Conservation (phyloP, 1,140 invertebrate genomes). For the Calephelis virginiensis region DNA sequence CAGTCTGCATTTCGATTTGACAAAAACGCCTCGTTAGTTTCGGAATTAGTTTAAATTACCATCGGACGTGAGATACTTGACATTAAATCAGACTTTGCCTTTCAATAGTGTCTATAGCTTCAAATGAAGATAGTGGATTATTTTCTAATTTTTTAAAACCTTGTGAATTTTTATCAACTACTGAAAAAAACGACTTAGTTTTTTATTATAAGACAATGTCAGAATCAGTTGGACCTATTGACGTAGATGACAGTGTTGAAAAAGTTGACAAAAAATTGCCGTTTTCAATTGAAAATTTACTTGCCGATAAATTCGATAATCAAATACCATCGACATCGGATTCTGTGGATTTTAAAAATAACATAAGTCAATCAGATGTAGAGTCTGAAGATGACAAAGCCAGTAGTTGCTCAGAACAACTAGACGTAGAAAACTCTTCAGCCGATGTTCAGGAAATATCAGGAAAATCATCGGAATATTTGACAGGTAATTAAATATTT, state of each 20-base stretch:
- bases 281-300: conserved; percentile 64
- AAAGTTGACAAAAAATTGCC: conserved; percentile 53
- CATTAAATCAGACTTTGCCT: conserved; percentile 29
- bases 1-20: conserved; percentile 65
- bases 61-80: conserved; percentile 38
- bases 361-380: conserved; percentile 33
- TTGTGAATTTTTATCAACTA: neutral
- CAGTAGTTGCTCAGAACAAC: conserved; percentile 55
- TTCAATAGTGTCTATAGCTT: conserved; percentile 10
- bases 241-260: conserved; percentile 35
- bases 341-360: conserved; percentile 35
- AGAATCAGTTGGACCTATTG: conserved; percentile 33
- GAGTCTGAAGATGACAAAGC: conserved; percentile 46
- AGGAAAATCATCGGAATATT: conserved; percentile 54
- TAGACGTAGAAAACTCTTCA: conserved; percentile 60
- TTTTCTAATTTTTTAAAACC: neutral
- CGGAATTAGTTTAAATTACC: conserved; percentile 69
- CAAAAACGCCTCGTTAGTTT: conserved; percentile 69
- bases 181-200: too few species aligned
- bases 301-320: conserved; percentile 56
- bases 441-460: conserved; percentile 48
- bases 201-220: neutral
- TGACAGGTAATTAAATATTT: conserved; percentile 49
- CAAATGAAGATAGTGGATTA: neutral
- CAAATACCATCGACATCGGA: conserved; percentile 34